These are phyloP conservation scores for Brachypodius melanocephalos DNA, from an alignment of 2,113 vertebrate genomes.

Conservation along the genomic window DNA sequence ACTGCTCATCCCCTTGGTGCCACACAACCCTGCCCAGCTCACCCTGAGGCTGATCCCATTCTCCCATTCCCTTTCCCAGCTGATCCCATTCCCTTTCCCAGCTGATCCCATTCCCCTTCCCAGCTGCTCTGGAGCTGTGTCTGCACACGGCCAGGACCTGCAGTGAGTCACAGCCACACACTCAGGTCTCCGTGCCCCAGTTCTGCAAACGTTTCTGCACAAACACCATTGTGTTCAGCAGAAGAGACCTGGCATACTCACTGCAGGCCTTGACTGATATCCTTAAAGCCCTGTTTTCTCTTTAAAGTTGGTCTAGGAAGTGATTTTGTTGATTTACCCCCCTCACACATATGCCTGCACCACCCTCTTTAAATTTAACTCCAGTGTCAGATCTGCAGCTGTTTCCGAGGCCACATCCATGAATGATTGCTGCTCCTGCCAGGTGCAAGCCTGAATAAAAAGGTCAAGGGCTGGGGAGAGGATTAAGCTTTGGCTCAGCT, in stretches of 20 bases:
- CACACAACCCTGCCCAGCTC: background rate
- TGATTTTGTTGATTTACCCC: background rate
- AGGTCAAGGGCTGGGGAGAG: background rate
- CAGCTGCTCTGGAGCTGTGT: background rate
- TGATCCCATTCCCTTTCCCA: background rate
- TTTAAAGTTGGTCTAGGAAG: background rate
- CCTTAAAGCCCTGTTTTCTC: background rate
- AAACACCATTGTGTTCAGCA: background rate
- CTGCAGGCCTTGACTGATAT: background rate
- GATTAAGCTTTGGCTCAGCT: constrained; percentile 52
- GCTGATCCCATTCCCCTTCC: background rate
- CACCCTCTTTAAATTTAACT: constrained; percentile 42
- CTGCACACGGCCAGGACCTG: accelerated
- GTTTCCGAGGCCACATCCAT: background rate
- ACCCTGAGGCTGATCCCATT: accelerated
- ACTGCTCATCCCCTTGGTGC: background rate
- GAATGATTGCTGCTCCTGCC: constrained; percentile 23
- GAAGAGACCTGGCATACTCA: background rate
- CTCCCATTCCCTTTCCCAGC: background rate
- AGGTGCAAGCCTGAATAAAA: constrained; percentile 31
- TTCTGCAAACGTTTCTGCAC: background rate
- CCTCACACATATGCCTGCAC: background rate
- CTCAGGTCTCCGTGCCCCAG: background rate
- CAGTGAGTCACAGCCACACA: background rate
- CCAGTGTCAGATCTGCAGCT: constrained; percentile 16